Conservation (phyloP, 2,797 vertebrate genomes). For the Trachurus trachurus region DNA sequence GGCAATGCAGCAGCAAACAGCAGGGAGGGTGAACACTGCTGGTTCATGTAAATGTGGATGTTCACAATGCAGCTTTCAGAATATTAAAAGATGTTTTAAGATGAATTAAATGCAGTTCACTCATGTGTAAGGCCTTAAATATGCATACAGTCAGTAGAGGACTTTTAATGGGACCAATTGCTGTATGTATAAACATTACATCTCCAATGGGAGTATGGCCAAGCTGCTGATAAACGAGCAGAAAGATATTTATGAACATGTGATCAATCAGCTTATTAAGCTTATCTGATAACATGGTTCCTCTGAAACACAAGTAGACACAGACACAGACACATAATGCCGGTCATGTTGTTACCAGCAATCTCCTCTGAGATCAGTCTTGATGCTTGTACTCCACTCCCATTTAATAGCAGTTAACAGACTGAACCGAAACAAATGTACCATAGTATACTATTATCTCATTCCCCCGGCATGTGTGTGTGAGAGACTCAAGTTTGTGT, state of each 20-base stretch:
- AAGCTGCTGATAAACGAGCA: slow-evolving; percentile 45
- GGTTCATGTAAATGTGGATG: background rate
- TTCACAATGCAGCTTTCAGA: background rate
- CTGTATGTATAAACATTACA: no score
- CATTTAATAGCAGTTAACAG: slow-evolving; percentile 49
- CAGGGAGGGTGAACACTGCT: background rate
- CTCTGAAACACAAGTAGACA: slow-evolving; percentile 26
- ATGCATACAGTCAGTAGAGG: background rate
- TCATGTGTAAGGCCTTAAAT: background rate
- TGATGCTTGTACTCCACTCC: slow-evolving; percentile 49
- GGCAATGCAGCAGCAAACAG: background rate
- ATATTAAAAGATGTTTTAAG: background rate
- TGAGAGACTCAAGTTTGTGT: background rate
- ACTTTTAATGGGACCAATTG: background rate
- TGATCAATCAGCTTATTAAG: slow-evolving; percentile 71
- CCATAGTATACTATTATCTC: slow-evolving; percentile 43
- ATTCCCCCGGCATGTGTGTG: background rate
- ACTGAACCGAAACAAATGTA: slow-evolving; percentile 50
- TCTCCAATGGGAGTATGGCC: background rate
- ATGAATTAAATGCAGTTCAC: background rate
- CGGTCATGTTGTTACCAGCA: slow-evolving; percentile 45
- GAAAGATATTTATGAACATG: slow-evolving; percentile 57
- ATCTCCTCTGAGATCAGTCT: slow-evolving; percentile 60
- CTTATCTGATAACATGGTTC: slow-evolving; percentile 51
- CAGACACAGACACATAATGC: slow-evolving; percentile 12